Evolutionary conservation across 2,888 invertebrate genomes (phyloP).

Genomic region (Micoletzkya japonica): DNA sequence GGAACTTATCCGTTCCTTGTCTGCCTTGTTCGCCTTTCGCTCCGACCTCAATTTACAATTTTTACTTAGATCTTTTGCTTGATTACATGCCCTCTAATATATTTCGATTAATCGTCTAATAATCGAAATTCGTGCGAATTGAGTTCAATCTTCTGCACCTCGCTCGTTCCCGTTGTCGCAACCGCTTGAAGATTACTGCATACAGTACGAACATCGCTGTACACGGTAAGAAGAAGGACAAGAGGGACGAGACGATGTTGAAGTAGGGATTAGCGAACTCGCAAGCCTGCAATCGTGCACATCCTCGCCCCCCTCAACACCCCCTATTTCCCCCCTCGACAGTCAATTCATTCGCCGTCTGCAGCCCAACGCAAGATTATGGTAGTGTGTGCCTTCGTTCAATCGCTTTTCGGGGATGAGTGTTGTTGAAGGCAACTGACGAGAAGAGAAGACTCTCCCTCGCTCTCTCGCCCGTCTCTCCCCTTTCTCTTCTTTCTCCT

Average conservation of each 20-base stretch:
- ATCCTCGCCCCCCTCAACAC: background rate
- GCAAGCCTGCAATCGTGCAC: slow-evolving; percentile 70
- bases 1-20: slow-evolving; percentile 39
- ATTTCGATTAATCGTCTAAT: no score
- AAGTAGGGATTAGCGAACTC: slow-evolving; percentile 97
- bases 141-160: no score
- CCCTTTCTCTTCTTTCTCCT: no score
- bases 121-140: no score
- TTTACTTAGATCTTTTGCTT: no score
- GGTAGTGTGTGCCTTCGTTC: no score
- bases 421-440: no score
- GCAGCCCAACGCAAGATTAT: background rate
- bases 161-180: slow-evolving; percentile 64
- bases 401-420: no score
- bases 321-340: background rate
- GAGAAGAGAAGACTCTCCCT: no score
- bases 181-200: slow-evolving; percentile 88
- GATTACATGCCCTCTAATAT: no score
- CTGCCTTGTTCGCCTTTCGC: slow-evolving; percentile 25
- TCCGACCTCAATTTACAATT: slow-evolving; percentile 3
- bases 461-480: no score
- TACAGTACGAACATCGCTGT: slow-evolving; percentile 97
- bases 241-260: slow-evolving; percentile 93
- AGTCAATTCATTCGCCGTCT: background rate
- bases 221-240: slow-evolving; percentile 97